phyloP scores from a whole-genome alignment of 2,113 vertebrate genomes.

The Apodemus speciosus region DNA sequence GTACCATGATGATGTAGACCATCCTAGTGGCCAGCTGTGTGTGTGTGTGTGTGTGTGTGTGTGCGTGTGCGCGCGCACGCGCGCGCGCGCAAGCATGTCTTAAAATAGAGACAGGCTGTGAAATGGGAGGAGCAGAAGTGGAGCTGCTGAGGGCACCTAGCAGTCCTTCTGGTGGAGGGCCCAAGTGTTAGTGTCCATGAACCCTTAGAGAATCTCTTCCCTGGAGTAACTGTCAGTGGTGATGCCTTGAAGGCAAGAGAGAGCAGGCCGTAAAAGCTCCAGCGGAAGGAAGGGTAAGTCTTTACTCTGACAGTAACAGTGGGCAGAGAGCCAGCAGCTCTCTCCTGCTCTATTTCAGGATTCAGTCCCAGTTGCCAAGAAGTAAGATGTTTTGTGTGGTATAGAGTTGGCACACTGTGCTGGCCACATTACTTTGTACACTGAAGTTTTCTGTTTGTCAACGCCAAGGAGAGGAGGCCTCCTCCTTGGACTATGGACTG shows the following conservation, averaged over 20 bases:
- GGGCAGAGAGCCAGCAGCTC: not conserved
- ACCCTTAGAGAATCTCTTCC: not conserved
- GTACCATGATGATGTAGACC: too few species aligned
- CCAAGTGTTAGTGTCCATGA: not conserved
- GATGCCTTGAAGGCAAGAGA: not conserved
- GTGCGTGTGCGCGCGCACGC: not conserved
- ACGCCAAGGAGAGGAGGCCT: not conserved
- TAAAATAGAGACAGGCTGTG: not conserved
- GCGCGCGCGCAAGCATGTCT: too few species aligned
- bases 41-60: not conserved
- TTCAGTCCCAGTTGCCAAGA: not conserved
- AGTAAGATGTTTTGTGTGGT: not conserved
- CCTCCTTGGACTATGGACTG: not conserved
- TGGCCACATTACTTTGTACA: fast-evolving
- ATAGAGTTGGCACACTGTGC: not conserved
- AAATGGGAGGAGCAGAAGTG: not conserved
- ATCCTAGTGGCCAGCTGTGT: not conserved
- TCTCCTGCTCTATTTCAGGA: not conserved
- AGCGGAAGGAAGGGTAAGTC: not conserved
- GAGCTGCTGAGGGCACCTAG: not conserved
- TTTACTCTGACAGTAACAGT: not conserved
- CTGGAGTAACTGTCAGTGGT: not conserved
- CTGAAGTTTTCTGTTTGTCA: not conserved
- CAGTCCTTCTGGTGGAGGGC: not conserved
- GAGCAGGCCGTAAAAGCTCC: too few species aligned